Evolutionary conservation across 2,113 vertebrate genomes (phyloP).

Genomic region (Elephantulus edwardii): DNA sequence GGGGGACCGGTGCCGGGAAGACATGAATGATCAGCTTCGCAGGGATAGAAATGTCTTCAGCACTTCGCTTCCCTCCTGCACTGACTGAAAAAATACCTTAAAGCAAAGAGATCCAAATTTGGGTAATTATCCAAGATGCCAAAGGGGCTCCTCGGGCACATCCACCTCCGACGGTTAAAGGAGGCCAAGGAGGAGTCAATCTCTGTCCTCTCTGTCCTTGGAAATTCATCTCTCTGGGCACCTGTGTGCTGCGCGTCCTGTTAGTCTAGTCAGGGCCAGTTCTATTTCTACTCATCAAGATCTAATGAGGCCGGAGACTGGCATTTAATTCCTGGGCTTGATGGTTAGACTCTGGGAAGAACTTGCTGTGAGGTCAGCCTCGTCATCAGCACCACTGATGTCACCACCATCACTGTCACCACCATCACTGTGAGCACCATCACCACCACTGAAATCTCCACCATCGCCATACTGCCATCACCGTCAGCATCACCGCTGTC

Average conservation of each 20-base stretch:
- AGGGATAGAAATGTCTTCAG: neutral
- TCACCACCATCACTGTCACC: too few relatives aligned
- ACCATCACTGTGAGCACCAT: too few relatives aligned
- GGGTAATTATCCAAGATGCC: conserved; percentile 63
- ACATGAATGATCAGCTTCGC: neutral
- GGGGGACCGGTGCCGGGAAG: neutral
- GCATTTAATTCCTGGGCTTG: rapidly evolving
- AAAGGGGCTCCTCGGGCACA: conserved; percentile 36
- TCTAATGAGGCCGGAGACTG: neutral
- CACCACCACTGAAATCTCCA: too few relatives aligned
- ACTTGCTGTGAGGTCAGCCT: rapidly evolving
- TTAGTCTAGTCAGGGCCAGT: neutral
- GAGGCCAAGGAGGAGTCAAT: conserved; percentile 48
- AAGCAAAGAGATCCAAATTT: conserved; percentile 32
- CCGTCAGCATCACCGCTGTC: too few relatives aligned
- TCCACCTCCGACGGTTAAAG: conserved; percentile 36
- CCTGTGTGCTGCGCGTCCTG: neutral
- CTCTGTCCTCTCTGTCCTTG: neutral
- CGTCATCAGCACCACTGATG: too few relatives aligned
- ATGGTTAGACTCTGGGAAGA: rapidly evolving
- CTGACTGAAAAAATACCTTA: neutral
- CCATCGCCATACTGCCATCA: too few relatives aligned
- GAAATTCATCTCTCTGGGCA: rapidly evolving
- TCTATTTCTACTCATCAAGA: neutral
- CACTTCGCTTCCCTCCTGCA: conserved; percentile 53